Evolutionary conservation across 2,888 invertebrate species (phyloP).

Genomic region (Zonitis immaculata): DNA sequence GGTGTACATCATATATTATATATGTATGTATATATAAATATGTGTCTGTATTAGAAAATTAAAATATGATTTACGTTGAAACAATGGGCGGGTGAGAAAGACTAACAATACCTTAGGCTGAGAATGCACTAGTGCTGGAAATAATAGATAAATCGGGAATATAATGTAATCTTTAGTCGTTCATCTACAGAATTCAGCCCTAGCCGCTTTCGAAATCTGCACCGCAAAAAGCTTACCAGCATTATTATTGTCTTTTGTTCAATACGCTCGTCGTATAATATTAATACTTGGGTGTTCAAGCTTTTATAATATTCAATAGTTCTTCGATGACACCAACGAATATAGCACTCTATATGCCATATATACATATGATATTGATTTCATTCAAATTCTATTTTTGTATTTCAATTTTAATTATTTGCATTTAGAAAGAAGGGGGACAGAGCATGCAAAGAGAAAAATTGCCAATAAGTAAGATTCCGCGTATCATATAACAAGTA

Average conservation of each 20-base stretch:
- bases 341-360: background rate
- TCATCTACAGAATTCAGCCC: slow-evolving; percentile 40
- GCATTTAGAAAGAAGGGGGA: no score
- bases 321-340: slow-evolving; percentile 12
- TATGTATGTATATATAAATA: background rate
- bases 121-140: slow-evolving; percentile 38
- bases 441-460: no score
- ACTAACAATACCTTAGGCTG: slow-evolving; percentile 40
- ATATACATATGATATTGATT: slow-evolving; percentile 8
- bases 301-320: slow-evolving; percentile 11
- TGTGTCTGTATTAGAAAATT: slow-evolving; percentile 34
- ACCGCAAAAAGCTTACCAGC: slow-evolving; percentile 35
- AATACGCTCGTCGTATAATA: slow-evolving; percentile 23
- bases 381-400: no score
- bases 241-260: slow-evolving; percentile 36
- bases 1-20: slow-evolving; percentile 24
- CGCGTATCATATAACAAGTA: no score
- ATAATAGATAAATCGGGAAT: slow-evolving; percentile 41
- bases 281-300: slow-evolving; percentile 16
- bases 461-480: background rate
- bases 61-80: slow-evolving; percentile 41
- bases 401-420: no score
- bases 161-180: slow-evolving; percentile 41
- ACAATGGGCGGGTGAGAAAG: slow-evolving; percentile 42
- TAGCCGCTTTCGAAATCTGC: slow-evolving; percentile 39